These are phyloP conservation scores for Takifugu rubripes DNA, from an alignment of 2,797 vertebrate species.

Conservation along the genomic window DNA sequence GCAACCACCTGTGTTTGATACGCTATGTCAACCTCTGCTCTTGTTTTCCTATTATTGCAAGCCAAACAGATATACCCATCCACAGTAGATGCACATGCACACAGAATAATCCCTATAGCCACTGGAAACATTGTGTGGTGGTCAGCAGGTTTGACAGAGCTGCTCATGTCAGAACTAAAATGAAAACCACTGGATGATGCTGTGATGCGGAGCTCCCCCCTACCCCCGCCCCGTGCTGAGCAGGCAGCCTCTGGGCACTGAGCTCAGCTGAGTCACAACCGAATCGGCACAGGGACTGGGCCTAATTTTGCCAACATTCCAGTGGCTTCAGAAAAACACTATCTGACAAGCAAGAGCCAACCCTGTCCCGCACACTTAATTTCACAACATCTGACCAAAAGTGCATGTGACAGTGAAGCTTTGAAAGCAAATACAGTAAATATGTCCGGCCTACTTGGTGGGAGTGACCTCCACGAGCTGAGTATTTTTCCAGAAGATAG, in stretches of 20 bases:
- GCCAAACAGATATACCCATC: too few species aligned
- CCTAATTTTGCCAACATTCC: slow-evolving; percentile 31
- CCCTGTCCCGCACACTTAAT: neutral
- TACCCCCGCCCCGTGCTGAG: slow-evolving; percentile 2
- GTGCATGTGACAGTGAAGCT: neutral
- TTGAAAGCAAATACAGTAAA: too few species aligned
- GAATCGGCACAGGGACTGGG: slow-evolving; percentile 29
- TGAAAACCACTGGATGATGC: neutral
- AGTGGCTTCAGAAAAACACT: slow-evolving; percentile 31
- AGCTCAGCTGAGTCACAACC: slow-evolving; percentile 37
- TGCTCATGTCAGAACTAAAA: slow-evolving; percentile 10
- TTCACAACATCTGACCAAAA: neutral
- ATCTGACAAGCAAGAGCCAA: slow-evolving; percentile 17
- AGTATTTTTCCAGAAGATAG: too few species aligned
- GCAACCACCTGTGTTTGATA: too few species aligned
- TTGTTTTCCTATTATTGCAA: too few species aligned
- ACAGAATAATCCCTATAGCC: neutral
- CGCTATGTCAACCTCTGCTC: too few species aligned
- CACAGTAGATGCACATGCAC: neutral
- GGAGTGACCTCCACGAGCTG: too few species aligned
- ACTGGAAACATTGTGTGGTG: slow-evolving; percentile 2
- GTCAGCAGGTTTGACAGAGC: slow-evolving; percentile 3
- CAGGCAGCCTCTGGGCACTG: slow-evolving; percentile 28
- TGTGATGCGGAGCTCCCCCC: neutral
- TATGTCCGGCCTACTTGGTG: too few species aligned